These are phyloP conservation scores for Drosophila rubida DNA, from an alignment of 2,888 invertebrate genomes.

Conservation along the genomic window DNA sequence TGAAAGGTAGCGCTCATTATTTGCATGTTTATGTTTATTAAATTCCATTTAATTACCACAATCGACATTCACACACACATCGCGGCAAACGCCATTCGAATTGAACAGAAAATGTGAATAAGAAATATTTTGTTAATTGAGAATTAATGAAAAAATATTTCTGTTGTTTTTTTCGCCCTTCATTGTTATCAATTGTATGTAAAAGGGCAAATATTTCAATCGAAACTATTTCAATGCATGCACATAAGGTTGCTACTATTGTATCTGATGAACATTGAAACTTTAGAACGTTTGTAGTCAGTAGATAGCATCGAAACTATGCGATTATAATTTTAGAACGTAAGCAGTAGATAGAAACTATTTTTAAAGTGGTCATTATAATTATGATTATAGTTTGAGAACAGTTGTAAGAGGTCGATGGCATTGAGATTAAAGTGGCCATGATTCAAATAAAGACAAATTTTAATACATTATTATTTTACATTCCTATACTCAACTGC, in stretches of 20 bases:
- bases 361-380: too few relatives aligned
- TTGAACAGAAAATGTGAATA: constrained; percentile 26
- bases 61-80: constrained; percentile 32
- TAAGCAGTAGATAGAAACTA: too few relatives aligned
- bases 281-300: constrained; percentile 22
- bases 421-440: too few relatives aligned
- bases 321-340: too few relatives aligned
- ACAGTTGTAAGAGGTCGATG: too few relatives aligned
- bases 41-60: constrained; percentile 77
- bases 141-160: constrained; percentile 60
- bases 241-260: constrained; percentile 12
- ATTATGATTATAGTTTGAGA: too few relatives aligned
- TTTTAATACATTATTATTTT: background rate
- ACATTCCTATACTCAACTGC: background rate
- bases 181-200: constrained; percentile 15
- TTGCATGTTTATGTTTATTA: constrained; percentile 78
- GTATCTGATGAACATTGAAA: background rate
- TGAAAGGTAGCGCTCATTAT: constrained; percentile 76
- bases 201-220: constrained; percentile 47
- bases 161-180: constrained; percentile 25
- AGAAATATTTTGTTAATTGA: constrained; percentile 53
- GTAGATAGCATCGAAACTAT: constrained; percentile 1
- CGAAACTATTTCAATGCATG: constrained; percentile 22
- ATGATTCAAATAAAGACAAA: background rate
- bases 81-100: constrained; percentile 38